Percentiles rank a stretch among this genome's conserved stretches.
Evolutionary conservation across 2,797 vertebrate species (phyloP).

Genomic region (Eurystomus glaucurus): DNA sequence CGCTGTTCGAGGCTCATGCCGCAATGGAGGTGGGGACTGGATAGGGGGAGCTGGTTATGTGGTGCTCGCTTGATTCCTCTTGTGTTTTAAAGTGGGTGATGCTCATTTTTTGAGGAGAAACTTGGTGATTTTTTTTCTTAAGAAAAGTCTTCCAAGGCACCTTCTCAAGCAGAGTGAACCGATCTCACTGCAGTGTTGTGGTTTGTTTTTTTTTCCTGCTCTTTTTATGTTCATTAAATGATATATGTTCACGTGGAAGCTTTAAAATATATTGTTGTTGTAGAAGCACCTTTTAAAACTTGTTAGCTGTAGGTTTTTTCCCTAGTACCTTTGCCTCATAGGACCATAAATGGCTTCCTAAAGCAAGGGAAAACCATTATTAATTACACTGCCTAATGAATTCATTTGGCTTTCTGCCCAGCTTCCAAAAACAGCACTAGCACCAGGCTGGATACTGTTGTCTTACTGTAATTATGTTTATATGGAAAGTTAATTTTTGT

Average conservation of each 20-base stretch:
- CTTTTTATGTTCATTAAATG: not conserved
- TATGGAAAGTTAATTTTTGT: slow-evolving; percentile 86
- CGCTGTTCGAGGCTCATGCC: not conserved
- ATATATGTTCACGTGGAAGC: not conserved
- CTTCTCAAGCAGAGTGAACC: not conserved
- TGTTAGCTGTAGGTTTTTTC: slow-evolving; percentile 38
- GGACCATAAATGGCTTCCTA: slow-evolving; percentile 76
- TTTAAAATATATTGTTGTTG: slow-evolving; percentile 20
- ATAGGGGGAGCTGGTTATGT: not conserved
- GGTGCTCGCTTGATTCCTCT: not conserved
- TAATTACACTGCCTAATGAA: slow-evolving; percentile 85
- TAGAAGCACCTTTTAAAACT: slow-evolving; percentile 62
- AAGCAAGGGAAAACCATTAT: slow-evolving; percentile 79
- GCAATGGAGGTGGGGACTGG: rapidly evolving
- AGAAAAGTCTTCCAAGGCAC: not conserved
- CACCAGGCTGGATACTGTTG: slow-evolving; percentile 78
- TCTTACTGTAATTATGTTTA: slow-evolving; percentile 84
- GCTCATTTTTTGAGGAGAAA: not conserved
- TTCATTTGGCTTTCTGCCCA: slow-evolving; percentile 83
- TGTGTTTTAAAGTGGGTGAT: not conserved
- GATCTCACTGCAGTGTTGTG: rapidly evolving
- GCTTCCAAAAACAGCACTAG: slow-evolving; percentile 79
- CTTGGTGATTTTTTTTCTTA: not conserved
- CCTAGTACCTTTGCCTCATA: slow-evolving; percentile 62
- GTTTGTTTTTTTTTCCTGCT: not conserved